Evolutionary conservation across 2,113 vertebrate genomes (phyloP), one percentile per base, ranked within the genome.

Genomic region (Peromyscus leucopus): DNA sequence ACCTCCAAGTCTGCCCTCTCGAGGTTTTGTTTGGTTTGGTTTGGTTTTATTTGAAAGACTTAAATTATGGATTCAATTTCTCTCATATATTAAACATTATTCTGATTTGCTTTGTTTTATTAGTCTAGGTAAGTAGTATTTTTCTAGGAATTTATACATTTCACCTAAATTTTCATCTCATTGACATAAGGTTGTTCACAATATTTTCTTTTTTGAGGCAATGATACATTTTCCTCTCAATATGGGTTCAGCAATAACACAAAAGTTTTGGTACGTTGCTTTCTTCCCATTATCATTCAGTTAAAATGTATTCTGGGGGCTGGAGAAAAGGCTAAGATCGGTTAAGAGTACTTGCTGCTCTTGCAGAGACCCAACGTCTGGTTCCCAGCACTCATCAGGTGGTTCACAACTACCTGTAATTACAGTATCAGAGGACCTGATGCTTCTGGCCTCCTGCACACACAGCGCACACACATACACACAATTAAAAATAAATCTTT

Each of bases 31-130:
- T 72, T 72, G n/a, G 17, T 39, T 46, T 31, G 26, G 39, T 24
- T 72, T 72, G 7, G 17, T 39, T 46, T 55, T 82, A 36, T 59
- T 82, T 82, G 33, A 82, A 33, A 82, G 10, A 59, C 79, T 59
- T n/a, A 82, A 59, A n/a, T 65, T 21, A 65, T 28, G 75, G 85
- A 69, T 80, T 86, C 57, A 51, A 93, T 95, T 93, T 95, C 9
- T 61, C 86, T 95, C 61, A 76, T 12, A 76, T 72, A 94, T 65
- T 85, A 96, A 87, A 90, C 42, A 76, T 39, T 89, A 85, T 78
- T 91, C 28, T 63, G 7, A 72, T 89, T 89, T 95, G 55, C 46
- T 94, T 63, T 46, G 28, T 82, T 79, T 85, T 79, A 42, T 55
- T 82, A 82, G 55, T 82, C 33, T 59, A 59, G 28, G 69, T 74